Base-by-base conservation (phyloP, 2,113 vertebrate genomes). In the Ciconia stormi region DNA sequence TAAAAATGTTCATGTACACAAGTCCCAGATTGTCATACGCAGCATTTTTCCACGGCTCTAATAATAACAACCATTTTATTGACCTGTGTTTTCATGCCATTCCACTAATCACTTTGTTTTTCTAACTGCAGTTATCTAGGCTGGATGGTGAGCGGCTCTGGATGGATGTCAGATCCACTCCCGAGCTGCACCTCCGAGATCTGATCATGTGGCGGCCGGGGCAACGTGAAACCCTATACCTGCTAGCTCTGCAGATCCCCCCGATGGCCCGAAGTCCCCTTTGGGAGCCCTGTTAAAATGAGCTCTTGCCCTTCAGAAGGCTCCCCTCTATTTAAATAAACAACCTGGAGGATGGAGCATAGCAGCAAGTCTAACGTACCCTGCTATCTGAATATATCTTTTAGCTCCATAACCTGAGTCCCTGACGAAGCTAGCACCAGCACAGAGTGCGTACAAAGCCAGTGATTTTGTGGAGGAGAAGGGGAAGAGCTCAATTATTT, bases 291-390 rank as follows among this genome's bases (percentile, higher is more conserved):
- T 38, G 34, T 46, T 50, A 63, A 87, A 92, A 55, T 4, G 72
- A 95, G 66, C 44, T 69, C 22, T 8, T 79, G 49, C 87, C 62
- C 44, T 86, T 34, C 84, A 84, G 66, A 62, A 93, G 53, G 70
- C 52, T 93, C n/a, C 87, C 76, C 82, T 46, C 14, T 36, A 46
- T 42, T 72, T 77, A 89, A 96, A 89, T 52, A 95, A 96, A 93
- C 69, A 89, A 42, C 32, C 6, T 29, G n/a, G 32, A 67, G 70
- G 38, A 56, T 4, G 9, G 15, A 81, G 89, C 13, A 1, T 1
- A 78, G 85, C 86, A 50, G 70, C 77, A 67, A 67, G 16, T 47
- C 7, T 4, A 46, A 67, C 1, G 0, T 17, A 42, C 7, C 49
- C 42, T 29, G 15, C 7, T 10, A 25, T 40, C 49, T n/a, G 61